Evolutionary conservation across 2,113 vertebrate species (phyloP), one percentile per base, ranked within the genome.

Genomic region (Paralichthys olivaceus): DNA sequence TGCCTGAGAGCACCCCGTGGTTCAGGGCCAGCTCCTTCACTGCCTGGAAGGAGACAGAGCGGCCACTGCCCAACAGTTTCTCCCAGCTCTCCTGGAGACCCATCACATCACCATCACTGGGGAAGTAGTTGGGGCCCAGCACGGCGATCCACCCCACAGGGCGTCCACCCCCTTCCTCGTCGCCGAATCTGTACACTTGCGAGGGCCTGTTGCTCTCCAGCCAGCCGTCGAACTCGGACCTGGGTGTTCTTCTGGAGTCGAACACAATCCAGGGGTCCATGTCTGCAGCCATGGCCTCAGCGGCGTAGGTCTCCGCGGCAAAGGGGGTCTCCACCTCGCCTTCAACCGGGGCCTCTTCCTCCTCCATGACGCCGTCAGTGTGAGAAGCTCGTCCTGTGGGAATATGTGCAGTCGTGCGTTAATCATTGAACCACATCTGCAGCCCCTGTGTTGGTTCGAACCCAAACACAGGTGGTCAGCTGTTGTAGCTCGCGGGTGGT

Each of bases 251-350:
- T 4, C 95, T 93, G 0, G 94, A 91, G 59, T 98, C 95, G 22
- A 98, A 97, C 40, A 94, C 87, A 26, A 96, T 95, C 96, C 96
- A 97, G 37, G 95, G 96, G 76, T 97, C 96, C 96, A 96, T 95
- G 89, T 97, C 96, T 0, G 96, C 96, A 0, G 96, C 96, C 96
- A 97, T 94, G 47, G 96, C 90, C 83, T 96, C 96, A 0, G 96
- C 96, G 0, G 96, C 96, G 54, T 95, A 88, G 20, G 91, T 92
- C 37, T 97, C 96, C 0, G 96, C 94, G 0, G 92, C 71, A 65
- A 90, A 92, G 22, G 22, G 4, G 75, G 64, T 53, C 54, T 78
- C 81, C 34, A 40, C 49, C 32, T 84, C 83, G 0, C 59, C 78
- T 15, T 88, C 87, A 4, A 4, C 78, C 2, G 83, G 66, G 22